Conservation (phyloP, 2,113 vertebrate species). For the Colistium nudipinnis region DNA sequence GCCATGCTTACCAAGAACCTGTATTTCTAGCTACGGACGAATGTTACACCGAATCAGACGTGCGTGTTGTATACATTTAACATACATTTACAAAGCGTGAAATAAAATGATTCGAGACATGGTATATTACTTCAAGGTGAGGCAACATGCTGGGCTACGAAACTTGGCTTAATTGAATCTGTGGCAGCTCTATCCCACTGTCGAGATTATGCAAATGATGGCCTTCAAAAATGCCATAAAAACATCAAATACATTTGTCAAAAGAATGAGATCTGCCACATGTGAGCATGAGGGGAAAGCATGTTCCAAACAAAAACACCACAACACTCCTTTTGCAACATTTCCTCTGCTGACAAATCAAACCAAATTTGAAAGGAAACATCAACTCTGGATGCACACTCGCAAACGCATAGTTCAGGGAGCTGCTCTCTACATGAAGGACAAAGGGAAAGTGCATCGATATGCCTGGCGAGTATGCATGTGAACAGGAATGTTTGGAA, state of each 20-base stretch:
- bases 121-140: background rate
- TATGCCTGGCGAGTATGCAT: conserved; percentile 15
- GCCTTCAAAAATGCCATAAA: conserved; percentile 13
- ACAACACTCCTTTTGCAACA: conserved; percentile 7
- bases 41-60: background rate
- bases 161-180: background rate
- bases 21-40: background rate
- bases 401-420: conserved; percentile 11
- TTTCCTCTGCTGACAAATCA: background rate
- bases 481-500: conserved; percentile 6
- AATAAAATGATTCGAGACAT: background rate
- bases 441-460: conserved; percentile 15
- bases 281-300: conserved; percentile 15
- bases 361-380: conserved; percentile 1
- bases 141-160: background rate
- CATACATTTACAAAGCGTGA: background rate
- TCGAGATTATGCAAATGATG: conserved; percentile 21
- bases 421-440: conserved; percentile 11
- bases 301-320: conserved; percentile 28
- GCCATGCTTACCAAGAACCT: background rate
- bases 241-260: conserved; percentile 6
- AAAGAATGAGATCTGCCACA: conserved; percentile 25
- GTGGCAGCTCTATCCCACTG: background rate
- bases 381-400: background rate
- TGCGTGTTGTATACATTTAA: background rate